A percentile compares a stretch with the other conserved stretches of the same genome.
These are phyloP conservation scores for Volucella bombylans DNA, from an alignment of 2,888 invertebrate species.

Conservation along the genomic window DNA sequence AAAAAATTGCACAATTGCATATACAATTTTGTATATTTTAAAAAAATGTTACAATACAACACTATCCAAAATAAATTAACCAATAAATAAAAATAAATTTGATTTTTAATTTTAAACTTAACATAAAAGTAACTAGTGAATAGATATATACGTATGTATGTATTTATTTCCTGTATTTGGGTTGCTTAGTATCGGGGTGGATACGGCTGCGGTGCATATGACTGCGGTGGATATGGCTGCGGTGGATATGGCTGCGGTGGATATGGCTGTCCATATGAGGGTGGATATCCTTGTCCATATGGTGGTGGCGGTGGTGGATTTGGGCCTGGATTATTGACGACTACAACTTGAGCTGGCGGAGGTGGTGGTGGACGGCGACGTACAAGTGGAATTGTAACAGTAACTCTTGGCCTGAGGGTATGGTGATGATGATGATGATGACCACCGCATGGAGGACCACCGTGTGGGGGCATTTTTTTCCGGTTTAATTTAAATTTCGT, in stretches of 20 bases:
- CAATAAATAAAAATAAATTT: slow-evolving; percentile 1
- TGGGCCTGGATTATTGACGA: slow-evolving; percentile 63
- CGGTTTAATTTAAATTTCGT: not conserved
- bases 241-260: slow-evolving; percentile 48
- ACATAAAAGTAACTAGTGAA: not conserved
- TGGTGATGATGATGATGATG: slow-evolving; percentile 58
- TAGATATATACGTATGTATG: not conserved
- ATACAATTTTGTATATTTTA: too few species aligned
- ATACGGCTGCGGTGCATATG: slow-evolving; percentile 32
- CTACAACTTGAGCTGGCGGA: slow-evolving; percentile 59
- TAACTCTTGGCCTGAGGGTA: slow-evolving; percentile 48
- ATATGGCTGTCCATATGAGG: slow-evolving; percentile 38
- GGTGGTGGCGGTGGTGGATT: slow-evolving; percentile 47
- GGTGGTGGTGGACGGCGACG: slow-evolving; percentile 65
- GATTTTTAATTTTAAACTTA: not conserved
- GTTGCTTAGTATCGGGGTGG: slow-evolving; percentile 49
- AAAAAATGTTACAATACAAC: too few species aligned
- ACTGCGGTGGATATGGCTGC: slow-evolving; percentile 28
- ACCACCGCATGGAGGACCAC: slow-evolving; percentile 40
- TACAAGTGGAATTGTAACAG: slow-evolving; percentile 51
- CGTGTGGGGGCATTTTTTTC: slow-evolving; percentile 60
- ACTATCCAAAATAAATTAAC: slow-evolving; percentile 32
- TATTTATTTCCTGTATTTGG: not conserved
- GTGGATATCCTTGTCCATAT: slow-evolving; percentile 66
- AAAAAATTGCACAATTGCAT: too few species aligned